Evolutionary conservation across 37 sponge, comb jelly and placozoan genomes (phyloP), one percentile per base, ranked within the genome.

Genomic region (Axinella damicornis): DNA sequence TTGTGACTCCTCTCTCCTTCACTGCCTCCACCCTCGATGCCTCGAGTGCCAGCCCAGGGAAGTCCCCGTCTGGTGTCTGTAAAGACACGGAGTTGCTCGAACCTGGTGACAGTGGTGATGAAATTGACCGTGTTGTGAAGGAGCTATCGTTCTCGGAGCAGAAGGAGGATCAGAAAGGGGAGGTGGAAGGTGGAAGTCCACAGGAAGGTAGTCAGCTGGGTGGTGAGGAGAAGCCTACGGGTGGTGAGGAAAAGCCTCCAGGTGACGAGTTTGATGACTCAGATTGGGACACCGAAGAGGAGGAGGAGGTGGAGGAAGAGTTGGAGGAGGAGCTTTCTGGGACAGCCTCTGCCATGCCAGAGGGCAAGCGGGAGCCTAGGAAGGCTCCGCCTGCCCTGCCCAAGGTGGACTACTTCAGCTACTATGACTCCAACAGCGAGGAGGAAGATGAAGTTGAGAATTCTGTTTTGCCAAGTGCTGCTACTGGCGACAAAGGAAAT

Each of bases 271-370:
- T 19, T 18, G 57, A 56, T 56, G 57, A 56, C 57, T 31, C 38
- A 33, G 72, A 71, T n/a, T 59, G 79, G 62, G 79, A 79, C 64
- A 65, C 20, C 14, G 76, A 84, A 27, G 74, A 73, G 9, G 83
- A 83, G 65, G 65, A 73, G 67, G 22, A 46, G 62, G 84, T 66
- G 34, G 71, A 61, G 38, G 60, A n/a, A n/a, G n/a, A n/a, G n/a
- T n/a, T n/a, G n/a, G n/a, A n/a, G n/a, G 52, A 6, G 46, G 67
- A 25, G 68, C 21, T 64, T 15, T 36, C 37, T 15, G 38, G 17
- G 54, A 37, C 15, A 25, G 68, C 67, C n/a, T n/a, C n/a, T 21
- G 27, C 27, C 32, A 67, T 15, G 27, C 27, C 69, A 67, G 16
- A 67, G 16, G 69, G 32, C 16, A 67, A 24, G 27, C 16, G 25